These are phyloP conservation scores for Nannobrachium achirus DNA, from an alignment of 2,113 vertebrate genomes.

Conservation along the genomic window DNA sequence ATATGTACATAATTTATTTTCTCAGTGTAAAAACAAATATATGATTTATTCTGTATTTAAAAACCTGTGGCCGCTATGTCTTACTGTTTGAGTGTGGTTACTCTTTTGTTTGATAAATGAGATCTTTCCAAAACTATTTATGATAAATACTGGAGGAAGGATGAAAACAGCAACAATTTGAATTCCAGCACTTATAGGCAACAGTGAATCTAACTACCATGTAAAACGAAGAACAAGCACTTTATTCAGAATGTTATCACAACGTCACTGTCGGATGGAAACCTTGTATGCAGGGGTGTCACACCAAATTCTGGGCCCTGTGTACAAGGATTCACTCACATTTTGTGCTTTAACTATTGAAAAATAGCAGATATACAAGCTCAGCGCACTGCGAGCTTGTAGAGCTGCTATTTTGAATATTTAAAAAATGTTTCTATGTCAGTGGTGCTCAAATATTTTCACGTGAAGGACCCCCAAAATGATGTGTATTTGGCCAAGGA, in stretches of 20 bases:
- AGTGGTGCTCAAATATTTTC: too few relatives aligned
- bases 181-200: slow-evolving; percentile 28
- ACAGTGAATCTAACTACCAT: slow-evolving; percentile 19
- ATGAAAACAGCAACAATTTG: slow-evolving; percentile 7
- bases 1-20: slow-evolving; percentile 29
- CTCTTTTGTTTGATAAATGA: slow-evolving; percentile 40
- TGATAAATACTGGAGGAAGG: not conserved
- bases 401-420: too few relatives aligned
- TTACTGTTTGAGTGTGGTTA: slow-evolving; percentile 50
- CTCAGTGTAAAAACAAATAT: slow-evolving; percentile 35
- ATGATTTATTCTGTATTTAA: slow-evolving; percentile 36
- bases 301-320: too few relatives aligned
- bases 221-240: slow-evolving; percentile 54
- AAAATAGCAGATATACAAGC: too few relatives aligned
- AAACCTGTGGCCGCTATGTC: slow-evolving; percentile 24
- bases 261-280: not conserved
- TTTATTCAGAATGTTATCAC: slow-evolving; percentile 65
- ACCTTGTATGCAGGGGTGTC: too few relatives aligned
- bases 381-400: too few relatives aligned
- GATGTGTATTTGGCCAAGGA: too few relatives aligned
- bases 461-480: too few relatives aligned
- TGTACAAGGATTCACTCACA: too few relatives aligned
- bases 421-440: too few relatives aligned
- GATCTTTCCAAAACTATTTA: slow-evolving; percentile 29
- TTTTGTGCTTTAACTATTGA: too few relatives aligned